phyloP scores from a whole-genome alignment of 2,888 invertebrate genomes.

The Nipponacmea schrenckii region DNA sequence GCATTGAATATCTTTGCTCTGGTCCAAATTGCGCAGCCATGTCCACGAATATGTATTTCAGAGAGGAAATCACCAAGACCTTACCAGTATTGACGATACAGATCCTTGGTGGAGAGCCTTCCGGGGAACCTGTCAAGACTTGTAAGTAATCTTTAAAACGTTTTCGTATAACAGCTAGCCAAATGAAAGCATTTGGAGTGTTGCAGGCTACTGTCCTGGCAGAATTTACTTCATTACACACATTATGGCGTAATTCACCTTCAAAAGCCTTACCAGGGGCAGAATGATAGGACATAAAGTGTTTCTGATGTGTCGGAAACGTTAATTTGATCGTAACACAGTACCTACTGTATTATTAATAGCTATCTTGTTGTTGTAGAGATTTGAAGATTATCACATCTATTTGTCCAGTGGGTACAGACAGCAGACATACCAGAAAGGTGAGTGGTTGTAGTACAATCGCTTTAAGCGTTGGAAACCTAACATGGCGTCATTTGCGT shows the following conservation, averaged over 20 bases:
- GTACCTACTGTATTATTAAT: not conserved
- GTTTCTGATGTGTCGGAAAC: too few relatives aligned
- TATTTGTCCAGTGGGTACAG: slow-evolving; percentile 91
- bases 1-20: too few relatives aligned
- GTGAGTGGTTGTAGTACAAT: slow-evolving; percentile 68
- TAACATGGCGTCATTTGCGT: too few relatives aligned
- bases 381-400: slow-evolving; percentile 76
- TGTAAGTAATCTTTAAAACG: slow-evolving; percentile 44
- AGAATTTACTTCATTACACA: too few relatives aligned
- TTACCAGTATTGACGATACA: slow-evolving; percentile 74
- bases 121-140: slow-evolving; percentile 70
- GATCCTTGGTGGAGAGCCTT: slow-evolving; percentile 82
- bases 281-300: too few relatives aligned
- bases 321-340: too few relatives aligned
- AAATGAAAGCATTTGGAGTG: too few relatives aligned
- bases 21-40: too few relatives aligned
- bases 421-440: slow-evolving; percentile 83
- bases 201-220: too few relatives aligned
- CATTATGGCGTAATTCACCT: too few relatives aligned
- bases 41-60: slow-evolving; percentile 34
- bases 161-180: too few relatives aligned
- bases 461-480: too few relatives aligned
- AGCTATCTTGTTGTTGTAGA: slow-evolving; percentile 61
- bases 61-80: slow-evolving; percentile 40
- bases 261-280: not conserved